A percentile compares a stretch with the other conserved stretches of the same genome.
These are phyloP conservation scores for Hoplostethus mediterraneus DNA, from an alignment of 2,797 vertebrate species.

Conservation along the genomic window DNA sequence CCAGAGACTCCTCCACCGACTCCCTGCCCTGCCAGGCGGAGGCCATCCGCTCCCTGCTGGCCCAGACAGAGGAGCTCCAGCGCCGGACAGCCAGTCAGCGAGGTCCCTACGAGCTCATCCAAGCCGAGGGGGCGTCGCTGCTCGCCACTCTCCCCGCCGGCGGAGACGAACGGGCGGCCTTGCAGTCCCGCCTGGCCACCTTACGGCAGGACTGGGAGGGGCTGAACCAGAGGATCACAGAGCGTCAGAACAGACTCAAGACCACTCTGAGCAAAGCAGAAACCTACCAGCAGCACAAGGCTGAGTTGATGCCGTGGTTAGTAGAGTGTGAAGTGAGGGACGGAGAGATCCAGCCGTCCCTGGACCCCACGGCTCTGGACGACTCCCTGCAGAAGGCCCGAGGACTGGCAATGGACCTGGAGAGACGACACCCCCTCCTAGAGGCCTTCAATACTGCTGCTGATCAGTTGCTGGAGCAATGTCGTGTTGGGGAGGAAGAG, in stretches of 20 bases:
- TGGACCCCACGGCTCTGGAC: slow-evolving; percentile 89
- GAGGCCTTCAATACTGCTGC: slow-evolving; percentile 92
- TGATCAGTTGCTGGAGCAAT: slow-evolving; percentile 92
- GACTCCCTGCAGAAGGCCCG: slow-evolving; percentile 89
- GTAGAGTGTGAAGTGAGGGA: slow-evolving; percentile 88
- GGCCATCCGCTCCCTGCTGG: slow-evolving; percentile 87
- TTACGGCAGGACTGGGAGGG: slow-evolving; percentile 93
- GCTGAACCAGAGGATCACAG: slow-evolving; percentile 85
- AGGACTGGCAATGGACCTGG: slow-evolving; percentile 89
- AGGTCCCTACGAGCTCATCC: slow-evolving; percentile 95
- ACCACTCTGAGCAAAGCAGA: slow-evolving; percentile 91
- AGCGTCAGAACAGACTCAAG: slow-evolving; percentile 88
- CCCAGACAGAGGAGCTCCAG: slow-evolving; percentile 92
- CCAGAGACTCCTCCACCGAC: slow-evolving; percentile 74
- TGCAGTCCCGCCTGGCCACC: slow-evolving; percentile 88
- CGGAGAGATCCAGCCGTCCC: slow-evolving; percentile 84
- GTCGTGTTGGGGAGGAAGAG: slow-evolving; percentile 91
- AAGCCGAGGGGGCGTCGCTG: slow-evolving; percentile 91
- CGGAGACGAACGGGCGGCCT: slow-evolving; percentile 88
- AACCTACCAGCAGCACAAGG: slow-evolving; percentile 88
- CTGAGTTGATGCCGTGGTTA: slow-evolving; percentile 92
- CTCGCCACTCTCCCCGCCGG: slow-evolving; percentile 90
- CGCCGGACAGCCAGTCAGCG: slow-evolving; percentile 92
- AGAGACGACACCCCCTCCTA: slow-evolving; percentile 90
- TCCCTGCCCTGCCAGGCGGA: slow-evolving; percentile 90